A percentile compares a stretch with the other conserved stretches of the same genome.
These are phyloP conservation scores for Eulemur albifrons DNA, from an alignment of 2,797 vertebrate species.

Conservation along the genomic window DNA sequence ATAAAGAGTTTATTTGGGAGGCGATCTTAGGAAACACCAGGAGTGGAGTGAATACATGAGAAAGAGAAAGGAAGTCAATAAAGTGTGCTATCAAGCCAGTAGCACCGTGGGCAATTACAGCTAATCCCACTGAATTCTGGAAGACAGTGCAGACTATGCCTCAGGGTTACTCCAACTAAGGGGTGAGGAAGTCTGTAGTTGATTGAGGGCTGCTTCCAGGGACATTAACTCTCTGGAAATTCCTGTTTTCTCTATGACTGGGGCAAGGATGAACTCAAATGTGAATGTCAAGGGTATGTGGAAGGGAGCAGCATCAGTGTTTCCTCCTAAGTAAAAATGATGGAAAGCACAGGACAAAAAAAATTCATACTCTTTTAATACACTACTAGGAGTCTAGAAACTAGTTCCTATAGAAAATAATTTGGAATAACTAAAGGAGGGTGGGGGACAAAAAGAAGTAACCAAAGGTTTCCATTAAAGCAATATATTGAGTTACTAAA, in stretches of 20 bases:
- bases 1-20: neutral
- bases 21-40: neutral
- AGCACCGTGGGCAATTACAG: neutral
- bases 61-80: neutral
- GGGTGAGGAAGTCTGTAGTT: neutral
- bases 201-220: neutral
- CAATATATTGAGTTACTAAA: neutral
- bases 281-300: neutral
- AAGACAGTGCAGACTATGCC: neutral
- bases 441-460: neutral
- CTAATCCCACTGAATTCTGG: neutral
- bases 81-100: neutral
- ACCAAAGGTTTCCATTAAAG: constrained; percentile 15
- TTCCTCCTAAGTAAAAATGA: neutral
- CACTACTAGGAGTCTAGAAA: neutral
- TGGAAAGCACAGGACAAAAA: neutral
- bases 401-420: constrained; percentile 20
- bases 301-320: neutral
- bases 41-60: neutral
- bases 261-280: neutral
- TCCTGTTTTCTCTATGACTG: neutral
- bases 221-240: neutral
- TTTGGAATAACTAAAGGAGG: neutral
- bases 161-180: neutral
- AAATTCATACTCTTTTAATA: neutral